These are phyloP conservation scores for Callionymus lyra DNA, from an alignment of 2,113 vertebrate genomes.

Conservation along the genomic window DNA sequence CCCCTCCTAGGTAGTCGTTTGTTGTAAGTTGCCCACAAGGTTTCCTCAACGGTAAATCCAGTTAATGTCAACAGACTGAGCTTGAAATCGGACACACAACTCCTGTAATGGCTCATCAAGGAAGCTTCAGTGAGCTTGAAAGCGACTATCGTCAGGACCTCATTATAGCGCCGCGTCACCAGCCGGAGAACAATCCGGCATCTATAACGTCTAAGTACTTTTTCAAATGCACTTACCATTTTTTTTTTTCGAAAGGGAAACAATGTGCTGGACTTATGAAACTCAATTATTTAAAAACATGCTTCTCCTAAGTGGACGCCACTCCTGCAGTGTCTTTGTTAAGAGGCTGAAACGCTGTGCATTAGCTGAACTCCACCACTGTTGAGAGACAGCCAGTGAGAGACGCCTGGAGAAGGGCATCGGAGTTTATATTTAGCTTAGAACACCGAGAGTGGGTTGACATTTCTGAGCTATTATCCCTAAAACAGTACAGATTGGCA, in stretches of 20 bases:
- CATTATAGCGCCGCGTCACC: too few species aligned
- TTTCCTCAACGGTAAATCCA: too few species aligned
- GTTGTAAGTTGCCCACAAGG: too few species aligned
- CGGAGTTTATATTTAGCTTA: constrained; percentile 3
- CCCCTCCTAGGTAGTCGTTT: too few species aligned
- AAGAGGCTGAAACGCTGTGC: constrained; percentile 34
- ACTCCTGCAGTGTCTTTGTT: constrained; percentile 40
- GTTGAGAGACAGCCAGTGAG: constrained; percentile 4
- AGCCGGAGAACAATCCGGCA: constrained; percentile 21
- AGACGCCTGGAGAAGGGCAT: not conserved
- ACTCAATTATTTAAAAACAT: constrained; percentile 46
- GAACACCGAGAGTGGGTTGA: not conserved
- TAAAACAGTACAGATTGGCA: too few species aligned
- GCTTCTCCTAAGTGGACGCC: constrained; percentile 42
- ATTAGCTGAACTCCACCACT: constrained; percentile 31
- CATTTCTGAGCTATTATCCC: not conserved
- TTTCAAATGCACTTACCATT: constrained; percentile 48
- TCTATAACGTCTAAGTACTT: constrained; percentile 41
- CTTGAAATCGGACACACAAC: too few species aligned
- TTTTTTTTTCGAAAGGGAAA: constrained; percentile 28
- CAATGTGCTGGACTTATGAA: constrained; percentile 43
- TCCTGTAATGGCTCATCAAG: constrained; percentile 13
- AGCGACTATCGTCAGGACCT: constrained; percentile 7
- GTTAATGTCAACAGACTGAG: too few species aligned
- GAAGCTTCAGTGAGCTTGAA: constrained; percentile 16